phyloP scores from a whole-genome alignment of 2,888 invertebrate genomes.

The Amphipoea lucens region DNA sequence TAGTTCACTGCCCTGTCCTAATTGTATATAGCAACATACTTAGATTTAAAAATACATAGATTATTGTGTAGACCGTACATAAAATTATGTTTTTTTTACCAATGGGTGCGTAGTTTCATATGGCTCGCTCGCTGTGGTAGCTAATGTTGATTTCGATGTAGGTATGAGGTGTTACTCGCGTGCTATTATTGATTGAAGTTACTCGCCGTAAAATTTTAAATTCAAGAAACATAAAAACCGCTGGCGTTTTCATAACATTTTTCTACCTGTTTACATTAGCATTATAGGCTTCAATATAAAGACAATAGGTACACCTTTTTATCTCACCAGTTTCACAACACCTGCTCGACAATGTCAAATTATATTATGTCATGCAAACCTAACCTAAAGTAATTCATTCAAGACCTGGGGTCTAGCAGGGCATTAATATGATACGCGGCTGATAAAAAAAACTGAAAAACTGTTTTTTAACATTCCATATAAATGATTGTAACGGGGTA shows the following conservation, averaged over 20 bases:
- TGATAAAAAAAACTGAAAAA: background rate
- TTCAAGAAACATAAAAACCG: background rate
- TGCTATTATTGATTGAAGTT: no score
- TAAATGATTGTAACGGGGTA: background rate
- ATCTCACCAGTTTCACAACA: conserved; percentile 7
- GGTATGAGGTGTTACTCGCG: background rate
- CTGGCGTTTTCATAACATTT: background rate
- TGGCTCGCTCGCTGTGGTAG: background rate
- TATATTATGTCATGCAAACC: no score
- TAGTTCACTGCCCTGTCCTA: background rate
- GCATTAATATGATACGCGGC: no score
- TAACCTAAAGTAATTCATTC: no score
- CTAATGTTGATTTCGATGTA: conserved; percentile 23
- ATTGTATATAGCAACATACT: conserved; percentile 5
- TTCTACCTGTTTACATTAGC: background rate
- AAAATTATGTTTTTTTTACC: background rate
- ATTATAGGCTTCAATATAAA: conserved; percentile 21
- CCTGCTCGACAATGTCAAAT: no score
- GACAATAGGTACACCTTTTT: conserved; percentile 11
- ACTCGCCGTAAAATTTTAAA: conserved; percentile 20
- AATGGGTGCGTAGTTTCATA: conserved; percentile 2
- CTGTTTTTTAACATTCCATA: background rate
- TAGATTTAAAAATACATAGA: conserved; percentile 2
- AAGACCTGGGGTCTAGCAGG: no score
- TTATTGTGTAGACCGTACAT: background rate